Conservation (phyloP, 2,113 vertebrate species). For the Tamias sibiricus region DNA sequence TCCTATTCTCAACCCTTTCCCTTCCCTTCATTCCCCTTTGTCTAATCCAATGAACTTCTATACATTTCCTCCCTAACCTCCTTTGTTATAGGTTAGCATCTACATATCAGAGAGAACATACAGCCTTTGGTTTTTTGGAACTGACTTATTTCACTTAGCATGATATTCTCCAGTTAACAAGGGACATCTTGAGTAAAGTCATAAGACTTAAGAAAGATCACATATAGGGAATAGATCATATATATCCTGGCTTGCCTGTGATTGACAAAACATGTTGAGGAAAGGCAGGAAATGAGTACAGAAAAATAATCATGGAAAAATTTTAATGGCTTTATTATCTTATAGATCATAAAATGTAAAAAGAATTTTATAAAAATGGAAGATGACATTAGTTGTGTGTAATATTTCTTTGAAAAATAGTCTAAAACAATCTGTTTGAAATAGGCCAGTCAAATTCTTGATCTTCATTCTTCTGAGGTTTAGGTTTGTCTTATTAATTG, state of each 20-base stretch:
- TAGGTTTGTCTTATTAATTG: not conserved
- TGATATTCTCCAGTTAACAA: not conserved
- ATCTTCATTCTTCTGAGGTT: not conserved
- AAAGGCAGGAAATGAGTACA: not conserved
- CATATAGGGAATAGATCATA: not conserved
- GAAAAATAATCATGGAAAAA: not conserved
- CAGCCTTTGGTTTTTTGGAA: too few species aligned
- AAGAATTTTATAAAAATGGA: not conserved
- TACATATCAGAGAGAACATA: too few species aligned
- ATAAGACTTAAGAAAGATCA: conserved; percentile 16
- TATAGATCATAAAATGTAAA: not conserved
- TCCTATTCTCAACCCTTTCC: too few species aligned
- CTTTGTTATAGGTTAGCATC: too few species aligned
- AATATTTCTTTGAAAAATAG: not conserved
- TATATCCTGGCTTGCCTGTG: not conserved
- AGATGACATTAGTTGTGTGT: not conserved
- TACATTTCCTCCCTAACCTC: too few species aligned
- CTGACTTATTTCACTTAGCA: too few species aligned
- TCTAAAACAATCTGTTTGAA: not conserved
- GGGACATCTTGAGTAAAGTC: not conserved
- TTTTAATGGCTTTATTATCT: not conserved
- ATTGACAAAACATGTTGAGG: conserved; percentile 2
- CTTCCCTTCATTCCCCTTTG: too few species aligned
- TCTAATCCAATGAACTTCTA: too few species aligned
- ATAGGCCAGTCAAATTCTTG: not conserved